Evolutionary conservation across 2,113 vertebrate genomes (phyloP), one percentile per base, ranked within the genome.

Genomic region (Anthoscopus minutus): DNA sequence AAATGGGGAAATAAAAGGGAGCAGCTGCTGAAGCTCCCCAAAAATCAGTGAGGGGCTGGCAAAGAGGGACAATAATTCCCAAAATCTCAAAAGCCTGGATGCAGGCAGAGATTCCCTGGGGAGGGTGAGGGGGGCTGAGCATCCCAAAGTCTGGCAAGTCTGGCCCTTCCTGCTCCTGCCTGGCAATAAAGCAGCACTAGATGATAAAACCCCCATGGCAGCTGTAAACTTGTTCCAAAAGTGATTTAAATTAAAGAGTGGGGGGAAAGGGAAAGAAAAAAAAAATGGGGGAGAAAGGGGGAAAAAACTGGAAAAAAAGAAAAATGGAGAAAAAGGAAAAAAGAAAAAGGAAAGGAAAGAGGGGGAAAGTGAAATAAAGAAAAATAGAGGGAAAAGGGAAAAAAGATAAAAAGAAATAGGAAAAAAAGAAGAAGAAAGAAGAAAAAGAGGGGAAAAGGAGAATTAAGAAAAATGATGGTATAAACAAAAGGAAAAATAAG

Each of bases 201-300:
- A 37, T 2, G 42, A 38, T 7, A 53, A 57, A 61, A 7, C 56
- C 72, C 72, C 37, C 53, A 48, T 6, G 93, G 96, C 92, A 92
- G 94, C 96, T 97, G 98, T 95, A 98, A 98, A 98, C 97, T 93
- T 93, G 97, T 95, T 74, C 53, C 94, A 95, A 95, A 69, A 97
- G 95, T 97, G 98, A 98, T 38, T 98, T 97, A 97, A 72, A 64
- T 51, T 17, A 77, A 79, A 64, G 20, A 30, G 13, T 42, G 31
- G 27, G 3, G 9, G 9, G 37, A 40, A 14, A 25, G 2, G 11
- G 18, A 28, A 51, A 27, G 6, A 18, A 44, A 44, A 42, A 42
- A 42, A 42, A 42, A 42, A 42, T 15, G 42, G 7, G 42, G 42
- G 42, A 16, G 42, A 7, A 42, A 37, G 10, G 24, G 13, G 10